A percentile compares a stretch with the other conserved stretches of the same genome.
phyloP scores from a whole-genome alignment of 2,888 invertebrate species.

The Bellardia pandia region DNA sequence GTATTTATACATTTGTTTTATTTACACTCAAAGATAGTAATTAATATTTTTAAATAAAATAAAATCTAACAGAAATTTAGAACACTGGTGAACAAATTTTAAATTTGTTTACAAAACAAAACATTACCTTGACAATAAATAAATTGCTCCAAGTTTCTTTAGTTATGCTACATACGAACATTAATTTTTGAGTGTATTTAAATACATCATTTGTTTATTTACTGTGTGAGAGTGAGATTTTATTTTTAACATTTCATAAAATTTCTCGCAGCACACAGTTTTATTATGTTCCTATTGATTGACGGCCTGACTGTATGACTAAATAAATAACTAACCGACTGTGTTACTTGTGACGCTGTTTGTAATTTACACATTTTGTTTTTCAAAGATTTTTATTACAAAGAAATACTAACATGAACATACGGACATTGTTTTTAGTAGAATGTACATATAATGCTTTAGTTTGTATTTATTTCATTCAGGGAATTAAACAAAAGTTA shows the following conservation, averaged over 20 bases:
- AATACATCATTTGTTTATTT: not conserved
- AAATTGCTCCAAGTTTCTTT: too few species aligned
- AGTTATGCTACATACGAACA: not conserved
- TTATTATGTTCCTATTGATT: conserved; percentile 26
- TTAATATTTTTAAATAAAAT: not conserved
- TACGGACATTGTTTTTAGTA: not conserved
- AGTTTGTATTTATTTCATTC: conserved; percentile 28
- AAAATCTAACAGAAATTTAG: too few species aligned
- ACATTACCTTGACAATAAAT: too few species aligned
- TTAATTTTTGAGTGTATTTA: conserved; percentile 19
- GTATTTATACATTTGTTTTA: conserved; percentile 7
- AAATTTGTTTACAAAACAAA: too few species aligned
- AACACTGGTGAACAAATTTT: too few species aligned
- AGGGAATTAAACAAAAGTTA: conserved; percentile 18
- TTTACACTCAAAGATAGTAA: conserved; percentile 37
- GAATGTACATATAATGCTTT: conserved; percentile 5
- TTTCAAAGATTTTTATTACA: conserved; percentile 23
- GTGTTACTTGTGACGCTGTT: conserved; percentile 10
- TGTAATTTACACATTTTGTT: conserved; percentile 11
- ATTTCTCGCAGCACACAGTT: conserved; percentile 1
- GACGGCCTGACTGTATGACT: not conserved
- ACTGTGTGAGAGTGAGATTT: not conserved
- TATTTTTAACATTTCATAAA: conserved; percentile 27
- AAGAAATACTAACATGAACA: not conserved
- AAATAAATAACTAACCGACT: conserved; percentile 1